Evolutionary conservation across 2,797 vertebrate genomes (phyloP).

Genomic region (Sphaeramia orbicularis): DNA sequence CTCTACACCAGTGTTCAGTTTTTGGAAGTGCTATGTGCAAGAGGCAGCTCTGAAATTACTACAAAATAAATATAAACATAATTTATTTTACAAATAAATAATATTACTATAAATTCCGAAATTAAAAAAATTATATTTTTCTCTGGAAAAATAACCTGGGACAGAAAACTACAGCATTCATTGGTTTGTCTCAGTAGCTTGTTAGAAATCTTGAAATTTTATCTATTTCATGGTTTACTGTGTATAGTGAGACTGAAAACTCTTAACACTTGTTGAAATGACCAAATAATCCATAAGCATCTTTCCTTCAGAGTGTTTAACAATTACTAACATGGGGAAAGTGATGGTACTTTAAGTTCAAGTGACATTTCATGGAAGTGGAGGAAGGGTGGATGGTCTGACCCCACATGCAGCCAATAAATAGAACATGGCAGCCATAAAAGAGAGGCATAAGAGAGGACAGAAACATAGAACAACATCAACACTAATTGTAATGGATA

Average conservation of each 20-base stretch:
- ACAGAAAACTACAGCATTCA: conserved; percentile 28
- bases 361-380: conserved; percentile 71
- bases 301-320: conserved; percentile 38
- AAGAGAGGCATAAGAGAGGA: conserved; percentile 46
- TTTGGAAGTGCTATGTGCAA: conserved; percentile 55
- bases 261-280: conserved; percentile 28
- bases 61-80: not conserved
- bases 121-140: conserved; percentile 25
- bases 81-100: not conserved
- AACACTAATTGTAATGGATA: conserved; percentile 45
- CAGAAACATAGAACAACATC: conserved; percentile 55
- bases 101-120: conserved; percentile 19
- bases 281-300: conserved; percentile 2
- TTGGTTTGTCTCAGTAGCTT: conserved; percentile 13
- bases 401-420: conserved; percentile 62
- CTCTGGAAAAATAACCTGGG: conserved; percentile 23
- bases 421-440: conserved; percentile 64
- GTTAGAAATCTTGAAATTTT: conserved; percentile 33
- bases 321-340: conserved; percentile 48
- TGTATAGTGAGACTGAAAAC: conserved; percentile 21
- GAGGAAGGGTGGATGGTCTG: conserved; percentile 55
- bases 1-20: conserved; percentile 51
- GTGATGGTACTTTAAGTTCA: conserved; percentile 66
- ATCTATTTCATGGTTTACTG: conserved; percentile 24
- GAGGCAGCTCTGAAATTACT: conserved; percentile 54